Conservation (phyloP, 2,888 invertebrate genomes). For the Andrena camellia region DNA sequence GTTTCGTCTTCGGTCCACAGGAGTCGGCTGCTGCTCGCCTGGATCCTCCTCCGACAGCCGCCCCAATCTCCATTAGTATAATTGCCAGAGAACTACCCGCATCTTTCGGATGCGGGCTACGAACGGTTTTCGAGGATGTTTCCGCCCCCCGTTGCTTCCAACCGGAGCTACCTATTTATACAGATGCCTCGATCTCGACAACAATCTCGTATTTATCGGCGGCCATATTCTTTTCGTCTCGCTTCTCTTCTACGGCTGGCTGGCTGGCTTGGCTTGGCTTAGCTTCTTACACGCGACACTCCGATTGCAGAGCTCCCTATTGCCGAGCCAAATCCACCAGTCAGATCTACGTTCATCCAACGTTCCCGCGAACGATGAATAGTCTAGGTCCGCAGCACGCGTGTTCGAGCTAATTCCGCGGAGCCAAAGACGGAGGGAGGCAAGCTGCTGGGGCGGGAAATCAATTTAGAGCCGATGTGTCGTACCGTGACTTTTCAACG, state of each 20-base stretch:
- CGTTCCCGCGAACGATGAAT: constrained; percentile 13
- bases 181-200: constrained; percentile 43
- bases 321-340: too few relatives aligned
- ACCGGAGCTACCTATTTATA: constrained; percentile 50
- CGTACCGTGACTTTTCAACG: background rate
- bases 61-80: constrained; percentile 84
- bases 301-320: background rate
- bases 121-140: constrained; percentile 67
- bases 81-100: constrained; percentile 83
- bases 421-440: background rate
- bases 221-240: constrained; percentile 11
- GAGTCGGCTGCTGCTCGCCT: constrained; percentile 38
- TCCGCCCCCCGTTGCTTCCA: constrained; percentile 55
- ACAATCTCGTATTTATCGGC: constrained; percentile 52
- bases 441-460: background rate
- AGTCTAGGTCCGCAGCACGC: constrained; percentile 7
- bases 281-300: constrained; percentile 17
- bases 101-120: constrained; percentile 77
- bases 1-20: constrained; percentile 39
- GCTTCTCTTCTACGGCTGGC: background rate
- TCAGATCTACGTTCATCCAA: constrained; percentile 16
- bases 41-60: constrained; percentile 61
- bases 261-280: background rate
- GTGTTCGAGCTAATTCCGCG: background rate
- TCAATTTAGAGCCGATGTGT: constrained; percentile 1